phyloP scores from a whole-genome alignment of 2,113 vertebrate genomes.

The Butastur rufipennis region DNA sequence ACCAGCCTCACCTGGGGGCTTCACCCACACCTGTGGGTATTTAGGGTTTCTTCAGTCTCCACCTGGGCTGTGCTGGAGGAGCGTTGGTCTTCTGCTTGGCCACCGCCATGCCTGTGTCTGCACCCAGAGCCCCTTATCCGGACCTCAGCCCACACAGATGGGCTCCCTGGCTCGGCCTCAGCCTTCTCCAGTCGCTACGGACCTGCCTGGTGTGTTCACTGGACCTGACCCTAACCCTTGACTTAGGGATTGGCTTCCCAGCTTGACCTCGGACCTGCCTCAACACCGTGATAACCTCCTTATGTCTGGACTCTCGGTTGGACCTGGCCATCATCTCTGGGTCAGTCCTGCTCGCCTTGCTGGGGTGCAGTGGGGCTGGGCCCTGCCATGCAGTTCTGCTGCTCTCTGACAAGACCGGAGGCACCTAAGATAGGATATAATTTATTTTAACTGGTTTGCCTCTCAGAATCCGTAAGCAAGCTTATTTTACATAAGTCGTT shows the following conservation, averaged over 20 bases:
- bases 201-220: not conserved
- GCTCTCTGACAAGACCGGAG: not conserved
- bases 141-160: fast-evolving
- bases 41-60: no score
- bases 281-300: fast-evolving
- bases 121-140: no score
- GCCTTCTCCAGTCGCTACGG: not conserved
- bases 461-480: not conserved
- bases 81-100: not conserved
- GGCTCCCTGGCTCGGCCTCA: not conserved
- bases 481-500: not conserved
- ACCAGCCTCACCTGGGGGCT: not conserved
- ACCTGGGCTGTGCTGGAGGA: not conserved
- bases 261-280: not conserved
- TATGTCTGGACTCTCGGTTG: fast-evolving
- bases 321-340: not conserved
- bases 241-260: not conserved
- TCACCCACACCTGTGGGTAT: no score
- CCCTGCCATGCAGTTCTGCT: not conserved
- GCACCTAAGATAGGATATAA: no score
- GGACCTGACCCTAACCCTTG: not conserved
- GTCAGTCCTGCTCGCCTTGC: not conserved
- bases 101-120: not conserved
- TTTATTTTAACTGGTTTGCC: not conserved
- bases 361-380: no score